phyloP scores from a whole-genome alignment of 2,113 vertebrate genomes.

The Colaptes auratus region DNA sequence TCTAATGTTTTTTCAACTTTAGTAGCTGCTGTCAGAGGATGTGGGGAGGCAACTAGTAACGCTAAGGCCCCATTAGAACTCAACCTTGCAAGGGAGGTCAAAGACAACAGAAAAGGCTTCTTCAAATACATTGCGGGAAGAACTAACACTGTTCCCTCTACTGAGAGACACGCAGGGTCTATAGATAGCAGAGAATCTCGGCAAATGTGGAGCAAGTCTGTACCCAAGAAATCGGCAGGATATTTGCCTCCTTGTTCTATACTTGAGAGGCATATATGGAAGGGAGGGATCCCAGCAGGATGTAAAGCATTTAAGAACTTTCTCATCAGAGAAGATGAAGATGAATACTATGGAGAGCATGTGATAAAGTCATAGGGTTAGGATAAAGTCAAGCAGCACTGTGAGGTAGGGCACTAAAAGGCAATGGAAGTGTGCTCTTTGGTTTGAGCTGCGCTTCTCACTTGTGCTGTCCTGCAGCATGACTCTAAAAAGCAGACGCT shows the following conservation, averaged over 20 bases:
- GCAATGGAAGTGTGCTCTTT: rapidly evolving
- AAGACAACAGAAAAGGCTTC: too few species aligned
- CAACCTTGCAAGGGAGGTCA: too few species aligned
- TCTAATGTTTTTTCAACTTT: not conserved
- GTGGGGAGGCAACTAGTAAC: too few species aligned
- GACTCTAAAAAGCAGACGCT: not conserved
- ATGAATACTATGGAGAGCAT: not conserved
- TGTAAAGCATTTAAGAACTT: not conserved
- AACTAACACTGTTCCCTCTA: not conserved
- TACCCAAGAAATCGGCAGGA: not conserved
- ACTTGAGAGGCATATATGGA: not conserved
- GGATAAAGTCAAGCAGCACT: not conserved
- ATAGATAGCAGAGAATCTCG: not conserved
- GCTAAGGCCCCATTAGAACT: too few species aligned
- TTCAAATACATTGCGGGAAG: too few species aligned
- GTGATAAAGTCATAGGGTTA: not conserved
- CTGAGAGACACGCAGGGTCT: not conserved
- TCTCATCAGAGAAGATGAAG: not conserved
- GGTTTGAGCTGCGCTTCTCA: not conserved
- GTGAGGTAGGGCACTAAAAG: not conserved
- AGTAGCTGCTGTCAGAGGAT: too few species aligned
- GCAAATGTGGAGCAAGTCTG: rapidly evolving
- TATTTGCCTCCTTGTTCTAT: not conserved
- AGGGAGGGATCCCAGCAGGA: not conserved
- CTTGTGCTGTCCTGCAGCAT: not conserved